These are phyloP conservation scores for Poecilia velifera DNA, from an alignment of 2,797 vertebrate species.

Conservation along the genomic window DNA sequence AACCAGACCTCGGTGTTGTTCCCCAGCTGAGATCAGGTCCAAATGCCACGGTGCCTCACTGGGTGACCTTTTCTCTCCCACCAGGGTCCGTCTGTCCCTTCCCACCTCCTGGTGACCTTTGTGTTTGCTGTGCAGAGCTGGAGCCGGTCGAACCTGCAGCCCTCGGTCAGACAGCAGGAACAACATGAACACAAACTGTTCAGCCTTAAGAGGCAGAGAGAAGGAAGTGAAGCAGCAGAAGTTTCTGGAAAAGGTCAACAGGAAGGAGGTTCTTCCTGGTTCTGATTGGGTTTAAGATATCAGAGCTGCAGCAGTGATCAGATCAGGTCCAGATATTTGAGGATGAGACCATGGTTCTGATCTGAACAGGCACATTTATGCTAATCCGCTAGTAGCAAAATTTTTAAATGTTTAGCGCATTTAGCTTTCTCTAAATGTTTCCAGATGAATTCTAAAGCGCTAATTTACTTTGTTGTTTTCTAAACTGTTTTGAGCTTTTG, in stretches of 20 bases:
- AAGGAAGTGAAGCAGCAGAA: background rate
- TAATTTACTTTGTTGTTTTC: no score
- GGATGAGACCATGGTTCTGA: background rate
- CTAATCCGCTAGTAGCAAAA: no score
- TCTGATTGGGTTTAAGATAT: background rate
- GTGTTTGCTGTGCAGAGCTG: background rate
- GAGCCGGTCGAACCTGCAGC: background rate
- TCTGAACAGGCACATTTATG: background rate
- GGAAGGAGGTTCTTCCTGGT: background rate
- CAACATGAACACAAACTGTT: background rate
- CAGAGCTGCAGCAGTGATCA: background rate
- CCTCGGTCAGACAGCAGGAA: background rate
- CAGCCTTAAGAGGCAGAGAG: background rate
- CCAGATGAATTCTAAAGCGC: no score
- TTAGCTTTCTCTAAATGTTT: no score
- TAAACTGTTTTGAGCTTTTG: no score
- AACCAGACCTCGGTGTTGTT: slow-evolving; percentile 2
- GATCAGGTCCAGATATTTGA: background rate
- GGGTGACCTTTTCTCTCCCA: slow-evolving; percentile 50
- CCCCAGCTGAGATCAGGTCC: background rate
- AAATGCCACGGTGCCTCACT: background rate
- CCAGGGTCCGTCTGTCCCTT: slow-evolving; percentile 22
- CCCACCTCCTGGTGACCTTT: slow-evolving; percentile 36
- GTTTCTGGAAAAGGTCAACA: background rate
- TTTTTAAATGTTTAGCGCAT: no score